A percentile compares a stretch with the other conserved stretches of the same genome.
These are phyloP conservation scores for Rhodophaea formosa DNA, from an alignment of 2,888 invertebrate genomes.

Conservation along the genomic window DNA sequence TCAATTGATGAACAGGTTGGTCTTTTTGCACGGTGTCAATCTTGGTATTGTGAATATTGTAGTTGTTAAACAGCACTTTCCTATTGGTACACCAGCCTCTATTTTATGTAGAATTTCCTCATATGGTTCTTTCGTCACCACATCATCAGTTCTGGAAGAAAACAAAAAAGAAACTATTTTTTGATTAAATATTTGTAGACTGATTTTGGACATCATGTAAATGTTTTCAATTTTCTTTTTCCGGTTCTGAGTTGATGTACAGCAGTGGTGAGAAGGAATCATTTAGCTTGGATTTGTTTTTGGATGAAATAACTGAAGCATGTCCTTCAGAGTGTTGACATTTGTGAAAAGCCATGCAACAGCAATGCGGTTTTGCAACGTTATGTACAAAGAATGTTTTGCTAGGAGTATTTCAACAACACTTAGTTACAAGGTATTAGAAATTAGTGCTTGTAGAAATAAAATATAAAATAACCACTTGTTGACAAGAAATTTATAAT, in stretches of 20 bases:
- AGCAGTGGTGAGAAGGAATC: conserved; percentile 68
- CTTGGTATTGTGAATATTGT: conserved; percentile 19
- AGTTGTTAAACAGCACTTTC: conserved; percentile 20
- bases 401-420: conserved; percentile 68
- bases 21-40: conserved; percentile 41
- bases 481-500: neutral
- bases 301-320: conserved; percentile 51
- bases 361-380: conserved; percentile 52
- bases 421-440: conserved; percentile 67
- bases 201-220: too few species aligned
- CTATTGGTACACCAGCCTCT: conserved; percentile 27
- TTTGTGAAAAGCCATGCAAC: conserved; percentile 48
- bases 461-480: conserved; percentile 10
- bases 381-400: conserved; percentile 45
- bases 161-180: neutral
- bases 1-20: conserved; percentile 59
- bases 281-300: conserved; percentile 42
- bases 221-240: conserved; percentile 46
- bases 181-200: too few species aligned
- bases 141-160: conserved; percentile 19
- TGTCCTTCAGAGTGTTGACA: conserved; percentile 56
- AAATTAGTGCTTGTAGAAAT: conserved; percentile 29
- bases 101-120: conserved; percentile 44
- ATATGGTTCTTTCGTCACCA: conserved; percentile 67
- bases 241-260: conserved; percentile 51